Evolutionary conservation across 2,888 invertebrate species (phyloP), one percentile per base, ranked within the genome.

Genomic region (Amphipoea lucens): DNA sequence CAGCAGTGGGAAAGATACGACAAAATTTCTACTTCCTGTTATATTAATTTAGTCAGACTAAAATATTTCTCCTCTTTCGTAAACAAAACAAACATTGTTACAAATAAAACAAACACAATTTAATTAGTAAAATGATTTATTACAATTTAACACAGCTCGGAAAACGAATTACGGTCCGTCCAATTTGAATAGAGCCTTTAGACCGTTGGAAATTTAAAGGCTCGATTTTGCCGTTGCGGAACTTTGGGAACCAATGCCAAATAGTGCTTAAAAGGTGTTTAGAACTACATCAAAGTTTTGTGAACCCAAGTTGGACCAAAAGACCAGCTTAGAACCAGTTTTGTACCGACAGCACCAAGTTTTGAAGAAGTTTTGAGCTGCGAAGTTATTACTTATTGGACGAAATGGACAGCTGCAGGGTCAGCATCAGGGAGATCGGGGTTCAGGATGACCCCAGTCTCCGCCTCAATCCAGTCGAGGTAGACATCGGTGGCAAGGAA

Each of bases 381-480:
- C 17, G 48, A 23, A 20, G 17, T 23, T 60, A 20, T 65, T 66
- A 84, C 76, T 86, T 88, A 87, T 82, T 91, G 81, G 72, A 88
- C 85, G 74, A 90, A 78, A 9, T 74, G 67, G 70, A 88, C 86
- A 12, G 42, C 69, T 63, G 83, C 84, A 9, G 78, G 66, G 29
- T 65, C 57, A 5, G 80, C 79, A 23, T 72, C 71, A 14, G 76
- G 36, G 11, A 4, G 40, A 11, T 78, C 67, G 2, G 70, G 3
- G 54, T 6, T 60, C 54, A 90, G 69, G 20, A 3, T 0, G 29
- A 89, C 2, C 17, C 89, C 91, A 36, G 91, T 91, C 63, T 78
- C 75, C 0, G 48, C 7, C 51, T 86, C 42, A 60, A 95, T 91
- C 95, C 95, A 95, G 2, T 74, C 76, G n/a, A 89, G 1, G 90